Evolutionary conservation across 2,888 invertebrate species (phyloP), one percentile per base, ranked within the genome.

Genomic region (Cistogaster globosa): DNA sequence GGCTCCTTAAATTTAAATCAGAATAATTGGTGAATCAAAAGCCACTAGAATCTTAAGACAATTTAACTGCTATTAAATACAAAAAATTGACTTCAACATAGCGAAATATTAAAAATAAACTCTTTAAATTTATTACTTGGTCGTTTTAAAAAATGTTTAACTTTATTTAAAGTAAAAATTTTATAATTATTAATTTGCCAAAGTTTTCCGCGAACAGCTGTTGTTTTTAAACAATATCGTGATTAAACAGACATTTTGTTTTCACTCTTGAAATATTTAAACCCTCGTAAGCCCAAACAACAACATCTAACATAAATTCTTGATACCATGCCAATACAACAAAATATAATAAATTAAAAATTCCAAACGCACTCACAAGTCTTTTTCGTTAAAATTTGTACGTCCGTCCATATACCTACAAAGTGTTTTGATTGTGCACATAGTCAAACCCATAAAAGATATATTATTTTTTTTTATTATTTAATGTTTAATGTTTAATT

Each of bases 351-450:
- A 14, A 48, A 83, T 69, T 83, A 63, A 18, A 9, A 63, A 83
- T 79, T 83, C 79, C 74, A 79, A 75, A 42, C 83, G 75, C 75
- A 74, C 75, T 69, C 48, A 20, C 20, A 68, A 83, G 74, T 79
- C 57, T 71, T 79, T 69, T 60, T 60, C 42, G 38, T 83, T 65
- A 53, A 48, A 57, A 57, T 14, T 18, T 57, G 45, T 9, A 51
- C 32, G 72, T 7, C 74, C 20, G 63, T 36, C 32, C 53, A 55
- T 32, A 1, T 26, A 26, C 26, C 11, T 6, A 60, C 16, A 11
- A 18, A 22, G 22, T 20, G 9, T 18, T n/a, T 2, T 9, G 36
- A 2, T 62, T 62, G 16, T 36, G 36, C 68, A 26, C 51, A 42
- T 42, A 69, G 36, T 22, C 57, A 62, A 26, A 18, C 18, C 65